Conservation (phyloP, 2,797 vertebrate genomes). For the Cynodonichthys magdalenae region DNA sequence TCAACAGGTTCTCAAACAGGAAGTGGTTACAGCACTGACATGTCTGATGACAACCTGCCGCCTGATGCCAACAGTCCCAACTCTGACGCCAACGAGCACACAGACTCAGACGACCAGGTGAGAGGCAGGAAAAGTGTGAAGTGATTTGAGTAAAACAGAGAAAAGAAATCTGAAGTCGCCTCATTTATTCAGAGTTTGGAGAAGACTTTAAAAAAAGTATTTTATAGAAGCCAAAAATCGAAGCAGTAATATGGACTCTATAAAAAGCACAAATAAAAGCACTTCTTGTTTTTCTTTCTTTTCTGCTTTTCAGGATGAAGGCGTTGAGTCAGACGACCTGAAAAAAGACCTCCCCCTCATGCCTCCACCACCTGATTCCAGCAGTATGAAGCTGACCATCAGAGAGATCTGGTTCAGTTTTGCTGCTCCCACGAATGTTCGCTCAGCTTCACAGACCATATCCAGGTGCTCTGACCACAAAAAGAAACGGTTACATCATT, state of each 20-base stretch:
- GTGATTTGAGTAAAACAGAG: no score
- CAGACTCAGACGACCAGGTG: constrained; percentile 96
- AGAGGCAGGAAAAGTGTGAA: background rate
- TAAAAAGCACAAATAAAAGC: background rate
- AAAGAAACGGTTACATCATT: background rate
- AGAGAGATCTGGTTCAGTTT: constrained; percentile 99
- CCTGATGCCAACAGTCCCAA: constrained; percentile 88
- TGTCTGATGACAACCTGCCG: constrained; percentile 94
- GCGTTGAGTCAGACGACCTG: constrained; percentile 97
- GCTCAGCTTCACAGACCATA: constrained; percentile 88
- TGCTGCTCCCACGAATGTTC: constrained; percentile 96
- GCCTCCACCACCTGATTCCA: constrained; percentile 97
- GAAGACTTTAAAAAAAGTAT: background rate
- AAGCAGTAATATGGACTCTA: no score
- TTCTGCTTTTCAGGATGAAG: constrained; percentile 87
- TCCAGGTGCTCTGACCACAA: constrained; percentile 83
- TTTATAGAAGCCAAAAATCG: background rate
- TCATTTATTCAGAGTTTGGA: background rate
- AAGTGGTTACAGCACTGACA: constrained; percentile 97
- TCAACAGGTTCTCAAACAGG: constrained; percentile 96
- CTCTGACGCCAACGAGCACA: constrained; percentile 86
- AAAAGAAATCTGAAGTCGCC: background rate
- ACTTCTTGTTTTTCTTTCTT: background rate
- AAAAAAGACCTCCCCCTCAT: constrained; percentile 97
- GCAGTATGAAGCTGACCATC: constrained; percentile 98